These are phyloP conservation scores for Arrhopalites spinosus DNA, from an alignment of 2,888 invertebrate species.

Conservation along the genomic window DNA sequence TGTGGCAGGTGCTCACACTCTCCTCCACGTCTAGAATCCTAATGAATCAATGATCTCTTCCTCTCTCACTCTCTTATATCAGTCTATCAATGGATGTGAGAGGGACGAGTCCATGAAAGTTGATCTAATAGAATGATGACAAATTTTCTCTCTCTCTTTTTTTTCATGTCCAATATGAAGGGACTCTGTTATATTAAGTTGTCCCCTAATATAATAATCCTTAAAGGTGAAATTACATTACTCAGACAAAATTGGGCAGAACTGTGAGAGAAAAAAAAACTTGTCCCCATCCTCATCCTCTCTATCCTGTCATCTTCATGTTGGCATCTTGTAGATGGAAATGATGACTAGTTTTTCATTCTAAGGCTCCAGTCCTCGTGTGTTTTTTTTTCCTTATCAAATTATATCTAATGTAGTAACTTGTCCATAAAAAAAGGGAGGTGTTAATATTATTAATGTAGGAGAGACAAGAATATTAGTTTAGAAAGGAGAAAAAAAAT, in stretches of 20 bases:
- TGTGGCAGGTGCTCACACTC: conserved; percentile 15
- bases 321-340: neutral
- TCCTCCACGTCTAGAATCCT: conserved; percentile 23
- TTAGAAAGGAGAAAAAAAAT: neutral
- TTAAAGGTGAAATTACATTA: neutral
- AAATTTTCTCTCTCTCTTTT: no score
- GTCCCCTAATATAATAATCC: no score
- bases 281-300: neutral
- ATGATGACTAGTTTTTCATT: neutral
- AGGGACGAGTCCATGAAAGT: neutral
- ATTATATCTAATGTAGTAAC: neutral
- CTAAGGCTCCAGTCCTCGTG: neutral
- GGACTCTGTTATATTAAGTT: neutral
- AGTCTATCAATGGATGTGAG: neutral
- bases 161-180: neutral
- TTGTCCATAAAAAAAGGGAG: neutral
- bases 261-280: no score
- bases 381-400: neutral
- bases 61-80: neutral
- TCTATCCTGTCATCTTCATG: neutral
- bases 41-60: conserved; percentile 21
- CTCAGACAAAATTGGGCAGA: no score
- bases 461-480: neutral
- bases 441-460: neutral
- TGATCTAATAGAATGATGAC: conserved; percentile 17